These are phyloP conservation scores for Mugil cephalus DNA, from an alignment of 2,113 vertebrate genomes.

Conservation along the genomic window DNA sequence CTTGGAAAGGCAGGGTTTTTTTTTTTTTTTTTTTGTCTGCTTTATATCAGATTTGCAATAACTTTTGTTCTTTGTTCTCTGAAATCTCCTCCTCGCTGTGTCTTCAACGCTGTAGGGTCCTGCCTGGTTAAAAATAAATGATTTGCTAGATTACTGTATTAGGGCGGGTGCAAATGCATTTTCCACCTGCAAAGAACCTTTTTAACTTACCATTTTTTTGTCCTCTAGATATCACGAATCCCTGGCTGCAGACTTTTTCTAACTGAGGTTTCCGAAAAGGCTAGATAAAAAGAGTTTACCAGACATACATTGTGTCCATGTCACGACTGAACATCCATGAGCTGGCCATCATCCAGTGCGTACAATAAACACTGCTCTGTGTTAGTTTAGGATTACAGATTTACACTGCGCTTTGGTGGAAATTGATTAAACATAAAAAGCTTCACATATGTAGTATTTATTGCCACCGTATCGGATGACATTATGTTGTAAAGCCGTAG, in stretches of 20 bases:
- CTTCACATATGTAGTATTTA: background rate
- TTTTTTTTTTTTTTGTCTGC: background rate
- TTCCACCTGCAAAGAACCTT: constrained; percentile 45
- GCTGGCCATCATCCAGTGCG: no score
- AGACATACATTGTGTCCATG: background rate
- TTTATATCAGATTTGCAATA: background rate
- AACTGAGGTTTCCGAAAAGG: background rate
- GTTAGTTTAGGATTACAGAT: no score
- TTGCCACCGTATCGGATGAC: background rate
- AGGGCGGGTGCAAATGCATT: constrained; percentile 24
- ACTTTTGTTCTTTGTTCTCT: background rate
- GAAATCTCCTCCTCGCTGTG: background rate
- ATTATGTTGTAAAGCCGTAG: background rate
- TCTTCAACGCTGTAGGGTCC: no score
- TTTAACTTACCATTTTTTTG: background rate
- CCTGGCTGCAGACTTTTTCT: background rate
- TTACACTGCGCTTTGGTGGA: no score
- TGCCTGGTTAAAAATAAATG: background rate
- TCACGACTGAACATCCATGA: background rate
- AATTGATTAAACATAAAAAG: background rate
- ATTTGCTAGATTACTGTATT: background rate
- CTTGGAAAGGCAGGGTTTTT: background rate
- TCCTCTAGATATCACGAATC: background rate
- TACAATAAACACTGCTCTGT: no score
- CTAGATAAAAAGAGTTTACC: no score